Evolutionary conservation across 2,797 vertebrate genomes (phyloP).

Genomic region (Cebuella pygmaea): DNA sequence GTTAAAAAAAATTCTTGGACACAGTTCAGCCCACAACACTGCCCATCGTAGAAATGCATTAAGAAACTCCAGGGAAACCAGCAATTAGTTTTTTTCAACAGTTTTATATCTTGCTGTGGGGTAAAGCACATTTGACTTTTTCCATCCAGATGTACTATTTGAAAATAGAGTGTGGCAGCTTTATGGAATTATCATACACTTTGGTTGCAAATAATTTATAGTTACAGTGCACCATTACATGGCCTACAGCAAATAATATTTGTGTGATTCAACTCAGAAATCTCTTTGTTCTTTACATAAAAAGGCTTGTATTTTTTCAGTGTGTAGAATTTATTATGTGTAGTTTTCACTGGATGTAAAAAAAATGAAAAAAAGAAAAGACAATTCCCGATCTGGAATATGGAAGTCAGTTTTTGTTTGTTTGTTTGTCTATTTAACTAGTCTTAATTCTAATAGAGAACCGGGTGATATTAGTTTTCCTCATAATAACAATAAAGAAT

Average conservation of each 20-base stretch:
- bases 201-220: conserved; percentile 61
- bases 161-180: conserved; percentile 37
- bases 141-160: conserved; percentile 61
- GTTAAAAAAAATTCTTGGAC: neutral
- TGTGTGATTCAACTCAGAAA: conserved; percentile 49
- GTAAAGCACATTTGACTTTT: conserved; percentile 50
- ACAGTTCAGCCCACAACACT: neutral
- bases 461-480: neutral
- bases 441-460: neutral
- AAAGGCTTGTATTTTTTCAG: conserved; percentile 54
- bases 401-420: neutral
- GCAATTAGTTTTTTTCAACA: neutral
- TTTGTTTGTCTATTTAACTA: neutral
- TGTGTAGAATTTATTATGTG: neutral
- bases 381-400: neutral
- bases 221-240: conserved; percentile 30
- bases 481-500: neutral
- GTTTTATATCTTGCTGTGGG: conserved; percentile 37
- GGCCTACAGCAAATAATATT: conserved; percentile 73
- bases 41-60: neutral
- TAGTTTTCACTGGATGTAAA: neutral
- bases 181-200: conserved; percentile 65
- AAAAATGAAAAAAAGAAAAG: neutral
- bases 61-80: neutral
- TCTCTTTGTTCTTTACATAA: conserved; percentile 63